Evolutionary conservation across 2,113 vertebrate species (phyloP).

Genomic region (Peucedramus taeniatus): DNA sequence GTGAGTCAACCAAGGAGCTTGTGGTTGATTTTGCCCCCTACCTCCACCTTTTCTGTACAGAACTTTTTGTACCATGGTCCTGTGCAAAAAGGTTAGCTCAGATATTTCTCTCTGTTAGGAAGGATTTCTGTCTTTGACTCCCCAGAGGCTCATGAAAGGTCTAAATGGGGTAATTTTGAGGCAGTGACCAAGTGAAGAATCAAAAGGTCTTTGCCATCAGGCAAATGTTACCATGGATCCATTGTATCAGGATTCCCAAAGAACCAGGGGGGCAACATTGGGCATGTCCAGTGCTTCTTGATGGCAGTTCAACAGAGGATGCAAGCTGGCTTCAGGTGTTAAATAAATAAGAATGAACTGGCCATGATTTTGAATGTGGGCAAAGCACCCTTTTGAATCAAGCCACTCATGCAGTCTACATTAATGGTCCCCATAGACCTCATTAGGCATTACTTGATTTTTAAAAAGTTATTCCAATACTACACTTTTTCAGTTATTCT

Average conservation of each 20-base stretch:
- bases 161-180: fast-evolving
- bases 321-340: neutral
- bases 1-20: neutral
- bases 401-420: neutral
- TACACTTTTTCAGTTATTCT: neutral
- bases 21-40: neutral
- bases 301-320: neutral
- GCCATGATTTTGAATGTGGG: neutral
- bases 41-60: neutral
- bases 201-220: neutral
- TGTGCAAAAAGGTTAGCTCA: neutral
- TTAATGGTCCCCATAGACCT: neutral
- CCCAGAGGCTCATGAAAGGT: neutral
- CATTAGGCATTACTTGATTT: neutral
- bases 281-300: neutral
- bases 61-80: fast-evolving
- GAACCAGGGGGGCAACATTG: neutral
- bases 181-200: neutral
- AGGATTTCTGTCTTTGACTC: neutral
- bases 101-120: neutral
- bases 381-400: neutral
- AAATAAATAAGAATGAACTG: neutral
- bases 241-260: neutral
- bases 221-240: neutral
- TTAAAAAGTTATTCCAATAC: neutral